Conservation (phyloP, 2,113 vertebrate species). For the Pedionomus torquatus region DNA sequence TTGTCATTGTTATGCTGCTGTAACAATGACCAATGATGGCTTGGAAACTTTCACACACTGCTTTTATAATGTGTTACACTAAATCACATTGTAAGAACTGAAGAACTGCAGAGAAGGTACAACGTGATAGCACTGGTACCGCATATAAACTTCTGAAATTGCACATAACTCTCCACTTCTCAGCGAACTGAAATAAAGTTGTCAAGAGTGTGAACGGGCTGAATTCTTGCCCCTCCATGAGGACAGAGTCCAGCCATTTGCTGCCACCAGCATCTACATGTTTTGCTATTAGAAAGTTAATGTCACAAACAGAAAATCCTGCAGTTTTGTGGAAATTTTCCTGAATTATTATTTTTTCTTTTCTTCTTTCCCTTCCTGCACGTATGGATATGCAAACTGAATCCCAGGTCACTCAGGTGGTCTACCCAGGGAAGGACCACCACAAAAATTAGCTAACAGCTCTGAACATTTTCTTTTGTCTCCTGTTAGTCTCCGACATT, state of each 20-base stretch:
- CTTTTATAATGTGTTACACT: neutral
- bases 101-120: neutral
- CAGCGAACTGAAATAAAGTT: neutral
- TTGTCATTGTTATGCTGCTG: constrained; percentile 36
- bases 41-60: constrained; percentile 33
- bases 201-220: neutral
- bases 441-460: neutral
- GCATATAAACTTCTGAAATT: neutral
- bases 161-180: neutral
- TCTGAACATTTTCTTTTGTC: neutral
- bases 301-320: neutral
- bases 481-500: neutral
- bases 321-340: neutral
- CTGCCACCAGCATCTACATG: neutral
- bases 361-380: neutral
- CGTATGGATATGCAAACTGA: neutral
- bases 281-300: neutral
- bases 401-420: neutral
- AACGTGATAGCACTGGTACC: rapidly evolving
- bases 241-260: neutral
- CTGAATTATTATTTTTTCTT: neutral
- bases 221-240: neutral
- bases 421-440: neutral
- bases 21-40: constrained; percentile 54
- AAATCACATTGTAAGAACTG: constrained; percentile 22